Conservation (phyloP, 2,113 vertebrate genomes). For the Tylochromis polylepis region DNA sequence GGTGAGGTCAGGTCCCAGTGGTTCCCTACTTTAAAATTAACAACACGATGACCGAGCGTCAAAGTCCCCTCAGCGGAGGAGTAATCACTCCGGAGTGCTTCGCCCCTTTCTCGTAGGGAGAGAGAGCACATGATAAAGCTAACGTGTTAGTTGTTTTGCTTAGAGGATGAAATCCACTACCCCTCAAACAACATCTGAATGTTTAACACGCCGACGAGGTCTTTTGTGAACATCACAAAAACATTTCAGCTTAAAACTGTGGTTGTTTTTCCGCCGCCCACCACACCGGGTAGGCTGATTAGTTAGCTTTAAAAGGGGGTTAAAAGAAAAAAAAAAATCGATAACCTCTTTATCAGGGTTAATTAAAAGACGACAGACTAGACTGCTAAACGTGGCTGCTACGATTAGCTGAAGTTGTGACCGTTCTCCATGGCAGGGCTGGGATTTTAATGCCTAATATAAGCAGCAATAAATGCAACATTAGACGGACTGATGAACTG, state of each 20-base stretch:
- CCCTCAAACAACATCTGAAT: not conserved
- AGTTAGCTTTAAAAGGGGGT: not conserved
- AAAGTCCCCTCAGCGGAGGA: not conserved
- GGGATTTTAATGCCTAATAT: not conserved
- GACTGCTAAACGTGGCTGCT: not conserved
- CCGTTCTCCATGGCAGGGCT: not conserved
- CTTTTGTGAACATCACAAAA: not conserved
- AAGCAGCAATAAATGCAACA: not conserved
- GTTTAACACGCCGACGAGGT: not conserved
- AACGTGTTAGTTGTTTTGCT: not conserved
- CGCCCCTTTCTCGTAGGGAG: not conserved
- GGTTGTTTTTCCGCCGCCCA: not conserved
- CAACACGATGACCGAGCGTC: not conserved
- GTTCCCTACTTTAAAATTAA: not conserved
- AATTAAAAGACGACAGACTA: not conserved
- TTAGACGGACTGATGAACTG: not conserved
- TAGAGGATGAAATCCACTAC: not conserved
- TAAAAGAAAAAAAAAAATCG: not conserved
- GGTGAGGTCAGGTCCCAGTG: not conserved
- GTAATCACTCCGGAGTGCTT: not conserved
- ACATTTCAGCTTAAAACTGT: not conserved
- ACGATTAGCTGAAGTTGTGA: not conserved
- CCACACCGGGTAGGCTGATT: not conserved
- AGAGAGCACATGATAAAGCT: not conserved
- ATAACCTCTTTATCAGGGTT: not conserved